Evolutionary conservation across 1,140 invertebrate genomes (phyloP), one percentile per base, ranked within the genome.

Genomic region (Pomacea maculata): DNA sequence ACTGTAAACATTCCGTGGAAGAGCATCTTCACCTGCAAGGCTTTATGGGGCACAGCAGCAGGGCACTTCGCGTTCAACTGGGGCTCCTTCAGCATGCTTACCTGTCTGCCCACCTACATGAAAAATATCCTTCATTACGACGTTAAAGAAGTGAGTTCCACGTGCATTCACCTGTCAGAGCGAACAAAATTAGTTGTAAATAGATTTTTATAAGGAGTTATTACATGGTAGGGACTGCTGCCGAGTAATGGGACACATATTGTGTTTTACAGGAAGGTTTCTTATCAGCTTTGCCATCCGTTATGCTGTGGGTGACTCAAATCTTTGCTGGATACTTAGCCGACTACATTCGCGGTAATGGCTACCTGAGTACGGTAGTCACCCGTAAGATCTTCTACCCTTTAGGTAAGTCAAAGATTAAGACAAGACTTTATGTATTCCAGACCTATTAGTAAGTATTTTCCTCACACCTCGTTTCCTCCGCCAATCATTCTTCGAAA

Each of bases 71-170:
- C 95, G 78, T 96, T 95, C 79, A 96, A 97, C 77, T 98, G 97
- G 92, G 95, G 96, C 1, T 97, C 96, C 92, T 98, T 98, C 92
- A 97, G 95, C 11, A 94, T 98, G n/a, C 94, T 98, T 73, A 96
- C 96, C 90, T 96, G 97, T 87, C 92, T 99, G 79, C 97, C 97
- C 19, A 97, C 95, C 0, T 99, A 97, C 90, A 95, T 98, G 94
- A 96, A 96, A 87, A 94, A 95, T 84, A 96, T 99, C 77, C 92
- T 98, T 17, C 92, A 95, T 84, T 97, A 95, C 87, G 93, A 97
- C 86, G 95, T 98, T 29, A 83, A 96, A 91, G 92, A 95, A 91
- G 95, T 96, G 89, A 78, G 75, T 34, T n/a, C 11, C n/a, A 45
- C 54, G 9, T 34, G 12, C 14, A 65, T 64, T 14, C 21, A n/a